phyloP scores from a whole-genome alignment of 2,888 invertebrate genomes.

The Notodonta ziczac region DNA sequence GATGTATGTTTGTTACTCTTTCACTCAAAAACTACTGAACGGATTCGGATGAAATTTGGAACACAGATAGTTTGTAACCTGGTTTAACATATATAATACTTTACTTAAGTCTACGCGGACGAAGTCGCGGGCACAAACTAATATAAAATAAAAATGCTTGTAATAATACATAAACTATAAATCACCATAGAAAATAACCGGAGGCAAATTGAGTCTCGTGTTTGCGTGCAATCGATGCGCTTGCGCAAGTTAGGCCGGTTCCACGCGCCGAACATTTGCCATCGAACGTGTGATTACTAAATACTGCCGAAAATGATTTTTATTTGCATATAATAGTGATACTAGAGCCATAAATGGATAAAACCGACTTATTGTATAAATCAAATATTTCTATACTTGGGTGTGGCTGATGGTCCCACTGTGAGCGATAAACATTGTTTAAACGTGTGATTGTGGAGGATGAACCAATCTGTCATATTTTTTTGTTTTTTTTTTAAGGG shows the following conservation, averaged over 20 bases:
- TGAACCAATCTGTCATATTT: no score
- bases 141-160: not conserved
- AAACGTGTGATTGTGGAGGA: no score
- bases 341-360: not conserved
- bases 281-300: not conserved
- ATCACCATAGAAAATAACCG: not conserved
- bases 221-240: not conserved
- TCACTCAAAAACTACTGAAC: no score
- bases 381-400: not conserved
- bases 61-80: no score
- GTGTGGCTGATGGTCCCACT: not conserved
- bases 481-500: no score
- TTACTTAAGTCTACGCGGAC: no score
- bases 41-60: no score
- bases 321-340: constrained; percentile 2
- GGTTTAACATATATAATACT: no score
- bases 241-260: not conserved
- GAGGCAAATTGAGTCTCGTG: not conserved
- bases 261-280: not conserved
- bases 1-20: no score
- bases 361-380: not conserved
- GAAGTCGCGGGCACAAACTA: no score
- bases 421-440: not conserved
- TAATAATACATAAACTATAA: not conserved
- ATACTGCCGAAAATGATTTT: not conserved